These are phyloP conservation scores for Teleogryllus oceanicus DNA, from an alignment of 2,888 invertebrate species.

Conservation along the genomic window DNA sequence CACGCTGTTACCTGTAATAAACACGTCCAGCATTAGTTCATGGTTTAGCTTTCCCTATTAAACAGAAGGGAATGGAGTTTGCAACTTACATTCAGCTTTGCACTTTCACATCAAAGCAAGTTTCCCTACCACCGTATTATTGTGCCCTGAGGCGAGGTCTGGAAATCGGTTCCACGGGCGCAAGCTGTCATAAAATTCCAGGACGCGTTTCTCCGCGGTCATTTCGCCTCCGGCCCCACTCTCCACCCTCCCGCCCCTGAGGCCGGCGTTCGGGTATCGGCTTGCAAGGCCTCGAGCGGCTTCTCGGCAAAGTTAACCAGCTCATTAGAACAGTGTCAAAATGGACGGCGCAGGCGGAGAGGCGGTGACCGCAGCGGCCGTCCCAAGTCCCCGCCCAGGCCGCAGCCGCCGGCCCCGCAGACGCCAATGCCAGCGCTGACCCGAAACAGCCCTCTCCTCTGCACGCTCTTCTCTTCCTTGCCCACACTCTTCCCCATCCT, in stretches of 20 bases:
- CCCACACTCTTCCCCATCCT: no score
- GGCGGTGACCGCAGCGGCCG: background rate
- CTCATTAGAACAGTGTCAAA: slow-evolving; percentile 18
- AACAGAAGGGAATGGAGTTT: background rate
- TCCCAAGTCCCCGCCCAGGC: background rate
- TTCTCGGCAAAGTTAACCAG: background rate
- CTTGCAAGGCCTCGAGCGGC: background rate
- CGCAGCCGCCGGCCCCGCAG: no score
- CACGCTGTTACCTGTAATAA: no score
- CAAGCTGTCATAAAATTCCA: background rate
- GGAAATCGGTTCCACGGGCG: background rate
- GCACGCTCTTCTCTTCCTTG: no score
- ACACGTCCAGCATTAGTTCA: no score
- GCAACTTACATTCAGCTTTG: background rate
- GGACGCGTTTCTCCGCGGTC: background rate
- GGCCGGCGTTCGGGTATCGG: background rate
- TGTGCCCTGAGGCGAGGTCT: background rate
- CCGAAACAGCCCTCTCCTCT: no score
- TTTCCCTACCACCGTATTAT: background rate
- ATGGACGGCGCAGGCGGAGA: background rate
- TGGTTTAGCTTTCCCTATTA: background rate
- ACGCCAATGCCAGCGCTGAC: no score
- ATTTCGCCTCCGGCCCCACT: background rate
- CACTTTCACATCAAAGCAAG: background rate
- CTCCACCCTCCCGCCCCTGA: background rate